phyloP scores from a whole-genome alignment of 2,113 vertebrate genomes.

The Peromyscus californicus region DNA sequence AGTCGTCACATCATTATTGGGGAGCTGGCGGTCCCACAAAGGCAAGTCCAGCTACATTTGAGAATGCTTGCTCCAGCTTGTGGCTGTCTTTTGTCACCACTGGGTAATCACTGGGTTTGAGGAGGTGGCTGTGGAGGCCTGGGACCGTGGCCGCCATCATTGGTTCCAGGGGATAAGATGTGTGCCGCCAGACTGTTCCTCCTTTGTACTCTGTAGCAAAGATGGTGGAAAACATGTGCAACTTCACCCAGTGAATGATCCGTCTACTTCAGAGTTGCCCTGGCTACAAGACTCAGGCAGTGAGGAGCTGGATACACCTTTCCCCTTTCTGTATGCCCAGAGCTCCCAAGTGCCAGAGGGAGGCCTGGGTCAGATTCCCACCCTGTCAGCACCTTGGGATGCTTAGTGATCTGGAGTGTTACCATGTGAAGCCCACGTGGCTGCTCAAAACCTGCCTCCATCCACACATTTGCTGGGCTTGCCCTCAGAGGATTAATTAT shows the following conservation, averaged over 20 bases:
- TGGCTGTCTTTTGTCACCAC: neutral
- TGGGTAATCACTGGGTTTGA: neutral
- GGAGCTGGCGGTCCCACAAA: neutral
- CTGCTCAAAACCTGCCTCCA: constrained; percentile 13
- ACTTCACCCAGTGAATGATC: neutral
- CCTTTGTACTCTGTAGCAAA: neutral
- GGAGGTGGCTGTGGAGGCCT: neutral
- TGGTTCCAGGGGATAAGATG: rapidly evolving
- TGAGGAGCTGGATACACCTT: neutral
- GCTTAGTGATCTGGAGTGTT: neutral
- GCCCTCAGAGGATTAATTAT: constrained; percentile 72
- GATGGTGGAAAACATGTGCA: neutral
- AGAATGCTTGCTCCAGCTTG: neutral
- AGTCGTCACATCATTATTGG: neutral
- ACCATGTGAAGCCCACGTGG: neutral
- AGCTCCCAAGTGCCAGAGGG: constrained; percentile 38
- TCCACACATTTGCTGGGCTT: neutral
- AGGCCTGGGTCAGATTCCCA: constrained; percentile 21
- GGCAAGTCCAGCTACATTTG: neutral
- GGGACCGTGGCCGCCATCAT: rapidly evolving
- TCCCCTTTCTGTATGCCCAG: neutral
- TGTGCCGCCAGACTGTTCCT: rapidly evolving
- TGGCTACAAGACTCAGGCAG: neutral
- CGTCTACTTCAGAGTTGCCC: neutral
- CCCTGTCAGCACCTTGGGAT: neutral